These are phyloP conservation scores for Penaeus japonicus DNA, from an alignment of 1,140 invertebrate species.

Conservation along the genomic window DNA sequence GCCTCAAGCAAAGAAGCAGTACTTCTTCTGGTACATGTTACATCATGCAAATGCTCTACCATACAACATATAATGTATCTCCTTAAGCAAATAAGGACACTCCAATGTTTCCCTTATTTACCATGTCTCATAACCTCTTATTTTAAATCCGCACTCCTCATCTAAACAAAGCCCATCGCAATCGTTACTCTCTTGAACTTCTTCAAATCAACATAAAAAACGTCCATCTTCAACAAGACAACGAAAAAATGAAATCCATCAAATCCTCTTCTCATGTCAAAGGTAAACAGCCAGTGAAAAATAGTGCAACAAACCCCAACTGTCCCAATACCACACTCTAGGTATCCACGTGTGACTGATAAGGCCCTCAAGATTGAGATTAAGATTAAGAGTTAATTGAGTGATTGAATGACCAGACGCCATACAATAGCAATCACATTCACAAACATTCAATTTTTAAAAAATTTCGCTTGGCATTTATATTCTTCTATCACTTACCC, in stretches of 20 bases:
- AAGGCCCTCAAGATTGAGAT: background rate
- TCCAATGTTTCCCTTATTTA: too few species aligned
- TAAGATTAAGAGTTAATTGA: background rate
- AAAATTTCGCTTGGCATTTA: background rate
- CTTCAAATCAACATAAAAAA: too few species aligned
- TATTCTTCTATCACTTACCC: slow-evolving; percentile 28
- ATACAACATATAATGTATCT: too few species aligned
- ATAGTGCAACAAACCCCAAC: background rate
- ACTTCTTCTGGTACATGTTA: too few species aligned
- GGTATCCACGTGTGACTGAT: background rate
- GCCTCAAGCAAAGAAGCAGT: too few species aligned
- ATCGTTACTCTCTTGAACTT: too few species aligned
- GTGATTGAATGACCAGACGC: slow-evolving; percentile 29
- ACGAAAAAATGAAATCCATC: background rate
- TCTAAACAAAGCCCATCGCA: too few species aligned
- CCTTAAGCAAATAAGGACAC: too few species aligned
- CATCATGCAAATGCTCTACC: too few species aligned
- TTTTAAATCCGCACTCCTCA: too few species aligned
- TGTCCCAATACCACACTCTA: too few species aligned
- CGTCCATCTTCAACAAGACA: background rate
- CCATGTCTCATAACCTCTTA: too few species aligned
- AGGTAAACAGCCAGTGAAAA: background rate
- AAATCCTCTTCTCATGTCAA: background rate
- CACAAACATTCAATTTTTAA: slow-evolving; percentile 11
- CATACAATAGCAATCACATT: slow-evolving; percentile 34